Evolutionary conservation across 2,888 invertebrate genomes (phyloP).

Genomic region (Ametastegia equiseti): DNA sequence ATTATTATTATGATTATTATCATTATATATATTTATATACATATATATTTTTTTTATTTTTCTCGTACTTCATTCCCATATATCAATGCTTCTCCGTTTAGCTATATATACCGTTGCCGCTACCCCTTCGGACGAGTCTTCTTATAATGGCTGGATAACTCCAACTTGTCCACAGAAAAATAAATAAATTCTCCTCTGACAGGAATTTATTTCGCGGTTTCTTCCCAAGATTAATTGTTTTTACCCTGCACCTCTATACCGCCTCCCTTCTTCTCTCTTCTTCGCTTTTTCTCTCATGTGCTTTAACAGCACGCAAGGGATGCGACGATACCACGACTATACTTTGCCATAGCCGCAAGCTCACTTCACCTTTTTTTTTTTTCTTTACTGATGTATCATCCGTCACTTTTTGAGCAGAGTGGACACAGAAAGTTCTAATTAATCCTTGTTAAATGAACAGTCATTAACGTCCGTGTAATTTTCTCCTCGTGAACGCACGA

Average conservation of each 20-base stretch:
- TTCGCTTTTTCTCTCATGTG: neutral
- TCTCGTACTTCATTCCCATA: constrained; percentile 24
- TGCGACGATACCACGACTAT: neutral
- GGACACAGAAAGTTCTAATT: neutral
- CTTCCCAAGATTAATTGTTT: constrained; percentile 39
- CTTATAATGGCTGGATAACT: constrained; percentile 38
- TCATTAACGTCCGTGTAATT: neutral
- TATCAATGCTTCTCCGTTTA: constrained; percentile 32
- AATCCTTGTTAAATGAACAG: constrained; percentile 13
- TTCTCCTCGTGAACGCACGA: neutral
- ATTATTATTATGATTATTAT: no score
- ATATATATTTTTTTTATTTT: neutral
- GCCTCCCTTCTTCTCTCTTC: neutral
- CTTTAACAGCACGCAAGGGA: neutral
- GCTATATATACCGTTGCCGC: constrained; percentile 29
- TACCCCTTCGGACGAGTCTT: constrained; percentile 21
- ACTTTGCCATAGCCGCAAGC: neutral
- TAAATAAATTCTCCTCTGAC: constrained; percentile 37
- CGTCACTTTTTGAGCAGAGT: neutral
- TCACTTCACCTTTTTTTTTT: neutral
- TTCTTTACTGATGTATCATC: neutral
- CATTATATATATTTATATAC: no score
- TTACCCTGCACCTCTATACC: neutral
- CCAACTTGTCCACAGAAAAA: constrained; percentile 36
- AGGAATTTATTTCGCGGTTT: constrained; percentile 41